Evolutionary conservation across 2,888 invertebrate genomes (phyloP).

Genomic region (Stenoptilia bipunctidactyla): DNA sequence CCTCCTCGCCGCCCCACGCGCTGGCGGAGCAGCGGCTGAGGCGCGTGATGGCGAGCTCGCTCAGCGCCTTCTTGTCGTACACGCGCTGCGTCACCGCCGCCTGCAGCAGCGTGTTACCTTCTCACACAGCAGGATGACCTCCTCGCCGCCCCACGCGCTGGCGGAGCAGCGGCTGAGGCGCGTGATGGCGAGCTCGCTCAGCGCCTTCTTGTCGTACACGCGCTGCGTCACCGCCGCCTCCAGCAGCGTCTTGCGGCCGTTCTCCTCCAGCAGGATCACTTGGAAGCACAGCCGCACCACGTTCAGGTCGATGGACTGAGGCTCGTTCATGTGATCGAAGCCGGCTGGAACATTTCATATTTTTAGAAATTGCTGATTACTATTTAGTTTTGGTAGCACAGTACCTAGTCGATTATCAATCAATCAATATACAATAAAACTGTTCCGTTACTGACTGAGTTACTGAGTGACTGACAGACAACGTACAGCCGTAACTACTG

Average conservation of each 20-base stretch:
- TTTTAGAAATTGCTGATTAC: no score
- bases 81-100: conserved; percentile 93
- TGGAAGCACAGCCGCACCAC: conserved; percentile 95
- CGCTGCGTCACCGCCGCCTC: conserved; percentile 88
- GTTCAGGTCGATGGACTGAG: conserved; percentile 93
- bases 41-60: conserved; percentile 90
- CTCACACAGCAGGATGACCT: conserved; percentile 95
- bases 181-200: conserved; percentile 92
- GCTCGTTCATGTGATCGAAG: conserved; percentile 79
- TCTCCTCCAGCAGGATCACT: conserved; percentile 78
- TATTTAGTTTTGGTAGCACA: no score
- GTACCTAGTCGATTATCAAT: no score
- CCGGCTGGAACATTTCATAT: conserved; percentile 12
- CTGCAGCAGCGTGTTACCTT: conserved; percentile 74
- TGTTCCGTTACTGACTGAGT: no score
- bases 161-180: conserved; percentile 90
- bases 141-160: conserved; percentile 85
- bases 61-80: conserved; percentile 86
- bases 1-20: conserved; percentile 87
- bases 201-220: conserved; percentile 86
- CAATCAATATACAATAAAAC: no score
- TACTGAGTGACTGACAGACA: no score
- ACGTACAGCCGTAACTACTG: no score
- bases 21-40: conserved; percentile 88
- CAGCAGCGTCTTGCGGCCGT: conserved; percentile 39